A percentile compares a stretch with the other conserved stretches of the same genome.
Evolutionary conservation across 2,888 invertebrate genomes (phyloP).

Genomic region (Eristalis pertinax): DNA sequence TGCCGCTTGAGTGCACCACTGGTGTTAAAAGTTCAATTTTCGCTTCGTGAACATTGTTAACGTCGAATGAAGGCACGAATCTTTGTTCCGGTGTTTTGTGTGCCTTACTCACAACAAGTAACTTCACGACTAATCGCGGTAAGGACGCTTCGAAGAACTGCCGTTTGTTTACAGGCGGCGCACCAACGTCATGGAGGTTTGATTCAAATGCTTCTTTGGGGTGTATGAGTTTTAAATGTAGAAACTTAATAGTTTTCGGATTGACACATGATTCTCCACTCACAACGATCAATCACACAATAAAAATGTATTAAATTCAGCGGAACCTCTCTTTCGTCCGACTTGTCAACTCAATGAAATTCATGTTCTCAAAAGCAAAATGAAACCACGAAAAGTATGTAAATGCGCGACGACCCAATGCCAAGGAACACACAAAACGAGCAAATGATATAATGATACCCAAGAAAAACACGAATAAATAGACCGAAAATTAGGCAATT

Average conservation of each 20-base stretch:
- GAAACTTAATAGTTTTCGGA: not conserved
- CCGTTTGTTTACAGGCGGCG: constrained; percentile 44
- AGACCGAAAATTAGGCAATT: constrained; percentile 65
- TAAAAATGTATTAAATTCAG: not conserved
- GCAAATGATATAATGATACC: constrained; percentile 29
- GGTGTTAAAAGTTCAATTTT: constrained; percentile 23
- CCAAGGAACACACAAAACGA: constrained; percentile 22
- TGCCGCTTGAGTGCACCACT: constrained; percentile 72
- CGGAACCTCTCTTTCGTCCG: not conserved
- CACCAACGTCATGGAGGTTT: not conserved
- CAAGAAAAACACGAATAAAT: constrained; percentile 55
- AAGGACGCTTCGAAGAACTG: not conserved
- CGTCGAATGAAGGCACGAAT: not conserved
- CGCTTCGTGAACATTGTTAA: constrained; percentile 11
- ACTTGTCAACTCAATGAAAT: constrained; percentile 15
- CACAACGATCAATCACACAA: constrained; percentile 19
- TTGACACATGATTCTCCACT: not conserved
- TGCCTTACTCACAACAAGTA: constrained; percentile 2
- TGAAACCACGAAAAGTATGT: constrained; percentile 21
- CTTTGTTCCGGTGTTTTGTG: not conserved
- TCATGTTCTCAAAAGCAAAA: constrained; percentile 12
- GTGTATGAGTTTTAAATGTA: not conserved
- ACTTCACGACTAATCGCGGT: not conserved
- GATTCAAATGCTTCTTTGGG: not conserved
- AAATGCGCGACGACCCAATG: constrained; percentile 35